Evolutionary conservation across 2,797 vertebrate species (phyloP), one percentile per base, ranked within the genome.

Genomic region (Odontamblyopus lacepedii): DNA sequence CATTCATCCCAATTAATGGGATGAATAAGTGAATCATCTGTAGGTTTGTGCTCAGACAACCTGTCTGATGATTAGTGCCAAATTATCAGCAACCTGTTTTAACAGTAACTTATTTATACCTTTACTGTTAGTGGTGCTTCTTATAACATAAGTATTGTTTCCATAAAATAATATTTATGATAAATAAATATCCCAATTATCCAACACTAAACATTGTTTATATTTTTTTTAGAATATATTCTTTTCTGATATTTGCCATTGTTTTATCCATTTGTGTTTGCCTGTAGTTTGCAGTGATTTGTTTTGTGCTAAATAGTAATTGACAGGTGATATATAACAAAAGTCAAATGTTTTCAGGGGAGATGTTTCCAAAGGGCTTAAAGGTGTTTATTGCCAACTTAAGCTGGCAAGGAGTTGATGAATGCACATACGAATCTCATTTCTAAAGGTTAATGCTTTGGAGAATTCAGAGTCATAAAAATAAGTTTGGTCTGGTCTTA

Each of bases 391-490:
- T 86, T 84, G 85, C 81, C 82, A 76, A 73, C 77, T 88, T 88
- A 80, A 86, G 66, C 71, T 67, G 1, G 69, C 60, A 77, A 65
- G 77, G 82, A 83, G 81, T 76, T 86, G 83, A 87, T 77, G 78
- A 88, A 89, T 87, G 86, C 69, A 83, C 79, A 88, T 87, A 85
- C 86, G 87, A 88, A 91, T 88, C 89, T 32, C 56, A 85, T 89
- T 88, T 88, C 78, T 86, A 92, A 91, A 91, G 90, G 87, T 91
- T 90, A 90, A 90, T 87, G 82, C 85, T 89, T 87, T 75, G 27
- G 86, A 90, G 81, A 84, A 84, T 88, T 88, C 82, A 6, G 30
- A 85, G 81, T 84, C 80, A 83, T 87, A 84, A 89, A 80, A 74
- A 76, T 76, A 74, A 63, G 69, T 88, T 85, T 67, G 27, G 35